Conservation (phyloP, 2,888 invertebrate species). For the Andrena chrysosceles region DNA sequence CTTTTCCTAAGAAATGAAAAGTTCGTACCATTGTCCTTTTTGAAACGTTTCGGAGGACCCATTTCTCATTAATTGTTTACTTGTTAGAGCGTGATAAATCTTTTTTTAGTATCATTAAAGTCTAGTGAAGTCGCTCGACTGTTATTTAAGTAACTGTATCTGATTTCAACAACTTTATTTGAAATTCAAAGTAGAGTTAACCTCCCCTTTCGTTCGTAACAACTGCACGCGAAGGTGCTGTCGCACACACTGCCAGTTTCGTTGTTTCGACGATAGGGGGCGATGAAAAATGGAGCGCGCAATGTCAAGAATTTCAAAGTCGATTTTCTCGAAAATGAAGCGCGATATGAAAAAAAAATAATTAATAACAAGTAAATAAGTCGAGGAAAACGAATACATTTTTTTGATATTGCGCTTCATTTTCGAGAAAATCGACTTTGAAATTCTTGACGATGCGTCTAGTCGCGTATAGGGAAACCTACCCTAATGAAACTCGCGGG, state of each 20-base stretch:
- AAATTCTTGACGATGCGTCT: too few species aligned
- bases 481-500: too few species aligned
- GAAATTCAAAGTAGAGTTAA: background rate
- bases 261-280: background rate
- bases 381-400: too few species aligned
- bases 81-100: background rate
- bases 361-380: too few species aligned
- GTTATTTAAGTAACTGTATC: background rate
- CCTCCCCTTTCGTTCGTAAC: too few species aligned
- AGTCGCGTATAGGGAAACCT: too few species aligned
- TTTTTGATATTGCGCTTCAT: too few species aligned
- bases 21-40: slow-evolving; percentile 81
- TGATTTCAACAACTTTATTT: background rate
- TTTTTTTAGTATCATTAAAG: background rate
- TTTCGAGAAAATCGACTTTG: too few species aligned
- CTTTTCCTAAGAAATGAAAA: background rate
- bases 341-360: too few species aligned
- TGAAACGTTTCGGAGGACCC: slow-evolving; percentile 86
- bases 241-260: background rate
- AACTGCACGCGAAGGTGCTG: background rate
- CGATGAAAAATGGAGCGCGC: too few species aligned
- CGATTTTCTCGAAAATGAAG: too few species aligned
- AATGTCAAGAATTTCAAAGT: too few species aligned
- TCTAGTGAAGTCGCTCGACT: background rate
- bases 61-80: slow-evolving; percentile 73